Evolutionary conservation across 2,113 vertebrate species (phyloP), one percentile per base, ranked within the genome.

Genomic region (Muntiacus reevesi): DNA sequence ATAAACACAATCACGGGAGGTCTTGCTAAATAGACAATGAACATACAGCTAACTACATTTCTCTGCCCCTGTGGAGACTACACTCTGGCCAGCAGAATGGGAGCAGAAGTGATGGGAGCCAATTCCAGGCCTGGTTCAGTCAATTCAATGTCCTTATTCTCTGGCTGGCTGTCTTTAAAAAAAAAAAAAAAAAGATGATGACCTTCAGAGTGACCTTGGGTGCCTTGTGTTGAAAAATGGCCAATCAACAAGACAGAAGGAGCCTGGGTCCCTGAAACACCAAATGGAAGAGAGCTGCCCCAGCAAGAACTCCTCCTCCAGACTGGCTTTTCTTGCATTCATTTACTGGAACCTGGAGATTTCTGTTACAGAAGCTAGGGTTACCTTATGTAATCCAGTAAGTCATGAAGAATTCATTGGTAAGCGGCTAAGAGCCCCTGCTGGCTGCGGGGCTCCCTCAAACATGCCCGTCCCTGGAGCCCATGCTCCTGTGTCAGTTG

Each of bases 11-110:
- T 3, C 36, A 8, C 55, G 55, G 6, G 33, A 87, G 27, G 74
- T 92, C 50, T 91, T n/a, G 27, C 67, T 95, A 79, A 45, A n/a
- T 6, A 89, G 47, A 82, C 76, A 85, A 92, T 30, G 30, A 92
- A n/a, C 4, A 10, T 2, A 12, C 0, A 76, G 23, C 23, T 45
- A 36, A 40, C 19, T 19, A 19, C 40, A 89, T 59, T 54, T 88
- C 67, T 59, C 90, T 52, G 47, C 27, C 43, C 71, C 71, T 43
- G 0, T 36, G 3, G 60, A 71, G 74, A 55, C 52, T 54, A 64
- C 67, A 40, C 7, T 87, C 89, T n/a, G 54, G 82, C 79, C 25
- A 27, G 11, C 14, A 17, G n/a, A 43, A 87, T 45, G 54, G 33
- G 9, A 59, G n/a, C 1, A 36, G 74, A 87, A 47, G 25, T 43